Conservation (phyloP, 2,888 invertebrate species). For the Branchellion lobata region DNA sequence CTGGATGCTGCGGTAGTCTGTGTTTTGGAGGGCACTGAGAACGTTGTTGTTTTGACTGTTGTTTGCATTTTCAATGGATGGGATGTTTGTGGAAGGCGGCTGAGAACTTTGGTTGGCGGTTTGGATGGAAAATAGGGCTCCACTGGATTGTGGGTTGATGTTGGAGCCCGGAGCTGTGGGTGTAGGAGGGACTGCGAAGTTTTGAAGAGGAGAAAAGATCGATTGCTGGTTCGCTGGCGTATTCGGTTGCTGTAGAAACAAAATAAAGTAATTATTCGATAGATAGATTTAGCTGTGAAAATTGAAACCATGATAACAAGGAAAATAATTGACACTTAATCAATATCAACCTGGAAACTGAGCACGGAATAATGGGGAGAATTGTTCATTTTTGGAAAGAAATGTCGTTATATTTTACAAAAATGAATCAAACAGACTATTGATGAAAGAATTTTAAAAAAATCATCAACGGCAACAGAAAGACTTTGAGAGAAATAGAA, state of each 20-base stretch:
- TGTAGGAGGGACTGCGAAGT: slow-evolving; percentile 44
- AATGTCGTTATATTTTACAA: no score
- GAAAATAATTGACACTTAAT: neutral
- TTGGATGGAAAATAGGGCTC: slow-evolving; percentile 40
- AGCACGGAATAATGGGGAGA: slow-evolving; percentile 40
- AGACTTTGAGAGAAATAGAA: no score
- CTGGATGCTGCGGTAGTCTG: neutral
- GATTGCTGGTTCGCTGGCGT: slow-evolving; percentile 44
- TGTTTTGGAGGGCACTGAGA: slow-evolving; percentile 70
- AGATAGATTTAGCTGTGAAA: neutral
- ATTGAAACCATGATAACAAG: neutral
- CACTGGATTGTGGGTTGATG: slow-evolving; percentile 20
- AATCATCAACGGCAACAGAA: no score
- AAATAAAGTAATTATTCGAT: neutral
- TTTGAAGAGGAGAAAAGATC: slow-evolving; percentile 48
- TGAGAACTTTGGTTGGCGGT: slow-evolving; percentile 43
- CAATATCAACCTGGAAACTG: slow-evolving; percentile 34
- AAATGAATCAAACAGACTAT: no score
- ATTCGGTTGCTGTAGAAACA: slow-evolving; percentile 34
- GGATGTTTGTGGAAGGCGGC: slow-evolving; percentile 32
- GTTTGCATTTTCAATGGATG: slow-evolving; percentile 39
- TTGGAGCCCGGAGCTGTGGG: slow-evolving; percentile 45
- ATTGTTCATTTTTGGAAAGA: slow-evolving; percentile 42
- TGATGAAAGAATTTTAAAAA: no score
- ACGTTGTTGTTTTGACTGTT: slow-evolving; percentile 67